Conservation (phyloP, 2,797 vertebrate species). For the Pipistrellus pygmaeus region DNA sequence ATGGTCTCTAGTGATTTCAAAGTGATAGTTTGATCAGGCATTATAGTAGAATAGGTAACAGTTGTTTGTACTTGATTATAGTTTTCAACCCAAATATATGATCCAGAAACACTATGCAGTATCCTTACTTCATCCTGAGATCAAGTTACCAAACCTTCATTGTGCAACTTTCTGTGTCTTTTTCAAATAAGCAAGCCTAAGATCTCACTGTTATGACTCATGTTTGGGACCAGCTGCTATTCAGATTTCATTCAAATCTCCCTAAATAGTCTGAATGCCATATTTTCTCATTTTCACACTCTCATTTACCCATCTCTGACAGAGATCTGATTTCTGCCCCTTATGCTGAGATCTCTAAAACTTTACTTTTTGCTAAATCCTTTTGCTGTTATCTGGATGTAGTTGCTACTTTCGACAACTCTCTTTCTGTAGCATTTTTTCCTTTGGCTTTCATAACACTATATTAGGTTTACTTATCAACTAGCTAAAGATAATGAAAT, state of each 20-base stretch:
- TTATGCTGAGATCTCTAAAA: neutral
- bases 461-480: neutral
- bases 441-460: neutral
- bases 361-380: neutral
- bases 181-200: neutral
- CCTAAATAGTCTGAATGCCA: constrained; percentile 58
- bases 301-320: constrained; percentile 45
- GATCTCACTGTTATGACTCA: constrained; percentile 50
- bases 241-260: constrained; percentile 44
- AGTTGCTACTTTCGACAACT: neutral
- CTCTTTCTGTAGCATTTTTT: neutral
- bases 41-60: neutral
- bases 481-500: neutral
- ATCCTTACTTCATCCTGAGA: neutral
- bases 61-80: neutral
- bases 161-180: constrained; percentile 33
- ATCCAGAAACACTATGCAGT: neutral
- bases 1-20: neutral
- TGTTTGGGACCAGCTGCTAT: constrained; percentile 42
- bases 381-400: neutral
- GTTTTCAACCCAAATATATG: neutral
- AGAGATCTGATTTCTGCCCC: constrained; percentile 24
- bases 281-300: constrained; percentile 52
- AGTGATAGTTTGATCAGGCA: neutral
- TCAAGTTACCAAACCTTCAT: neutral